Evolutionary conservation across 1,140 invertebrate species (phyloP).

Genomic region (Nylanderia fulva): DNA sequence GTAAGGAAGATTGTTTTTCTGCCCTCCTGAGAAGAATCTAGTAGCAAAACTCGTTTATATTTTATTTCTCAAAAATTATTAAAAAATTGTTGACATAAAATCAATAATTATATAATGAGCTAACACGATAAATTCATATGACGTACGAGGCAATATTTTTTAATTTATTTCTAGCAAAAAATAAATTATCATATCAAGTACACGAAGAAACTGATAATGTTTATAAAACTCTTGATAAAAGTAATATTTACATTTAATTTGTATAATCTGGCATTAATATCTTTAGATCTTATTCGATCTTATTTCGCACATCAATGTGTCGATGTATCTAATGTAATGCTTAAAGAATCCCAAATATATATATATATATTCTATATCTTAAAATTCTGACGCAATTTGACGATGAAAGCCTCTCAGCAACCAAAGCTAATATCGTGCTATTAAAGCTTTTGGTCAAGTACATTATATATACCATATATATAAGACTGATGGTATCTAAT

Average conservation of each 20-base stretch:
- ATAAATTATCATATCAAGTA: not conserved
- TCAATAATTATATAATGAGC: not conserved
- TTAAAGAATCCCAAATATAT: not conserved
- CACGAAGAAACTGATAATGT: not conserved
- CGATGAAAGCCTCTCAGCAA: not conserved
- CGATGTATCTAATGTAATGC: not conserved
- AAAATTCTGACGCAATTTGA: constrained; percentile 1
- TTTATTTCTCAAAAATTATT: not conserved
- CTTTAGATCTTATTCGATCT: not conserved
- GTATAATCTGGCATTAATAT: not conserved
- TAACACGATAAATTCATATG: not conserved
- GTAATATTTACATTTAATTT: constrained; percentile 13
- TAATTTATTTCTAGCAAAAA: not conserved
- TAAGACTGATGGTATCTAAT: not conserved
- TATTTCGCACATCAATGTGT: not conserved
- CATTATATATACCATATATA: not conserved
- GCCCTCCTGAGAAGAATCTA: too few relatives aligned
- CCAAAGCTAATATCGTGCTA: not conserved
- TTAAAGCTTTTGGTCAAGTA: constrained; percentile 8
- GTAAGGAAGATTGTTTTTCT: too few relatives aligned
- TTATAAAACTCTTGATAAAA: not conserved
- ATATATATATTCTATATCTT: too few relatives aligned
- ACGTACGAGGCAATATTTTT: not conserved
- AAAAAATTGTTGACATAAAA: not conserved
- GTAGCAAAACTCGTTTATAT: not conserved